Base-by-base conservation (phyloP, 2,888 invertebrate species). In the Formica aserva region DNA sequence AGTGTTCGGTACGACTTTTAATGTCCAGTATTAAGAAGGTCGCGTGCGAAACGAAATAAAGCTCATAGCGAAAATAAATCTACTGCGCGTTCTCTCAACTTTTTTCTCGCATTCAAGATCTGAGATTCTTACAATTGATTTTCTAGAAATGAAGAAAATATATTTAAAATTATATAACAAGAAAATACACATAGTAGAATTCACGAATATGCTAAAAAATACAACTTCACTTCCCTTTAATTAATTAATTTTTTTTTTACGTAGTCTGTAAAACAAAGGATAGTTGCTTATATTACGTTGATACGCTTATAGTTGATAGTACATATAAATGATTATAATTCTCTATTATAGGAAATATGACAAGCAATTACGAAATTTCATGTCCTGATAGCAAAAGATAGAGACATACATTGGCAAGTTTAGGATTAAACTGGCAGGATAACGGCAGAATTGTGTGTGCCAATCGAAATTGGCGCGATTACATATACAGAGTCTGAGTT, bases 381-480 rank as follows among this genome's bases (percentile, higher is more conserved):
- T 4, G 41, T 55, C 0, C 35, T 11, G 41, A 29, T 41, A 38
- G 38, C 11, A 63, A 45, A 62, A 18, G 29, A 62, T 62, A 75
- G 32, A 76, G 35, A 45, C 18, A 18, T 35, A 48, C 9, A 18
- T 29, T 71, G 45, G 45, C 63, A 45, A 60, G 41, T 71, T 71
- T 45, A 57, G 57, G 32, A 78, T 45, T 45, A 38, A 80, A 66
- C 35, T 18, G 41, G 26, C 22, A 67, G 38, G n/a, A 55, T 77
- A 45, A 52, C 65, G 22, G 60, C 22, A 52, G 38, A 18, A 69
- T 69, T 1, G 29, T n/a, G 38, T 48, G 13, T 48, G 65, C 35
- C 63, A 69, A 62, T 62, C 52, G 82, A 88, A 88, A 89, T 86
- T 88, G 84, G 65, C 62, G 78, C 89, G 85, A 87, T 89, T 86